Evolutionary conservation across 2,113 vertebrate genomes (phyloP).

Genomic region (Psilopsiagon aurifrons): DNA sequence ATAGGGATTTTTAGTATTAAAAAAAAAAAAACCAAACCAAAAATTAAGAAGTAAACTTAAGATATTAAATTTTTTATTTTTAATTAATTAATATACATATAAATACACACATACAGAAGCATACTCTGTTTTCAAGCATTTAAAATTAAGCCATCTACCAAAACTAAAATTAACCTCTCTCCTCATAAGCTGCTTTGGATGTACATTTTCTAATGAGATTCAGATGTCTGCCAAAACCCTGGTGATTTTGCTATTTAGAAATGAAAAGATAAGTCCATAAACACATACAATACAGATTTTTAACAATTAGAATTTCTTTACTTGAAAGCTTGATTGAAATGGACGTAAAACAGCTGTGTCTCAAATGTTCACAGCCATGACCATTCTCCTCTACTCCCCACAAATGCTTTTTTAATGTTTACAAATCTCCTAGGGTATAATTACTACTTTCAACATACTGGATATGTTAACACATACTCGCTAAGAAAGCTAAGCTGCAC

Average conservation of each 20-base stretch:
- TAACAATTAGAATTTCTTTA: too few species aligned
- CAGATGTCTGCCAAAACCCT: neutral
- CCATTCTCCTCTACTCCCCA: neutral
- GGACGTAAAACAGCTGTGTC: neutral
- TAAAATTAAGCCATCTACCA: neutral
- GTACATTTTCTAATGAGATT: neutral
- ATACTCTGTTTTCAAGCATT: neutral
- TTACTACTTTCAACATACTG: neutral
- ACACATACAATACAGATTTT: neutral
- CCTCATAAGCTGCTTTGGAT: neutral
- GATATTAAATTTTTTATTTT: too few species aligned
- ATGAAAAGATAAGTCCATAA: neutral
- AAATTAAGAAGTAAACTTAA: neutral
- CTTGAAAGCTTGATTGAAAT: neutral
- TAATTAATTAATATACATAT: neutral
- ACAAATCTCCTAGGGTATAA: neutral
- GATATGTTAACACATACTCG: neutral
- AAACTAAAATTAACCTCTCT: neutral
- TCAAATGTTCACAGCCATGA: neutral
- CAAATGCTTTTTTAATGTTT: neutral
- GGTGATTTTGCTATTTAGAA: neutral
- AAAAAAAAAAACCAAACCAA: too few species aligned
- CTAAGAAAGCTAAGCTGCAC: neutral
- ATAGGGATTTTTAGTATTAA: accelerated
- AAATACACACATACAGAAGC: neutral